Percentiles rank a stretch among this genome's conserved stretches.
phyloP scores from a whole-genome alignment of 2,113 vertebrate genomes.

The Platanista minor region DNA sequence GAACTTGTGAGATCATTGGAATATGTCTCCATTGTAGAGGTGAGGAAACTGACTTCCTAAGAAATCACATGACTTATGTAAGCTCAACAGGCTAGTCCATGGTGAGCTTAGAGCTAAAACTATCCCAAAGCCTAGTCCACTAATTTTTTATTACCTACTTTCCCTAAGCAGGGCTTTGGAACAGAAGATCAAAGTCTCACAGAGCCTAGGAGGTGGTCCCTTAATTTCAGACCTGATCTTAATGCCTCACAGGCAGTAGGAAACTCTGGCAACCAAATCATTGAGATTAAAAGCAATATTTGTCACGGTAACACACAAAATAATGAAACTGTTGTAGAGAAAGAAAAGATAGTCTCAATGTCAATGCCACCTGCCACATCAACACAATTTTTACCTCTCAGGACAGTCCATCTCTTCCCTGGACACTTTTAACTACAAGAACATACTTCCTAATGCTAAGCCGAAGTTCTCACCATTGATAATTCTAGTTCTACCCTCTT shows the following conservation, averaged over 20 bases:
- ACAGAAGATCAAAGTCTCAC: not conserved
- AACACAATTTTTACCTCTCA: not conserved
- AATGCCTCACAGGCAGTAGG: not conserved
- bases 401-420: not conserved
- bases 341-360: not conserved
- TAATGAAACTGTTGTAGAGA: not conserved
- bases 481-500: not conserved
- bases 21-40: too few relatives aligned
- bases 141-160: not conserved
- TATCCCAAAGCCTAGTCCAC: not conserved
- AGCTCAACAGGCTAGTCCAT: not conserved
- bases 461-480: not conserved
- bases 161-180: not conserved
- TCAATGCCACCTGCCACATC: not conserved
- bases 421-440: not conserved
- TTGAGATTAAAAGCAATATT: not conserved
- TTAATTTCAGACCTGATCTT: not conserved
- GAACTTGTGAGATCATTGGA: not conserved
- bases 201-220: not conserved
- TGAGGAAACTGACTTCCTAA: not conserved
- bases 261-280: not conserved
- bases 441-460: not conserved
- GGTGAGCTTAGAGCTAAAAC: not conserved
- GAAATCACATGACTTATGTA: not conserved
- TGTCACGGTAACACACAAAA: not conserved